Percentiles rank a stretch among this genome's conserved stretches.
Conservation (phyloP, 1,140 invertebrate genomes). For the Dryas iulia region DNA sequence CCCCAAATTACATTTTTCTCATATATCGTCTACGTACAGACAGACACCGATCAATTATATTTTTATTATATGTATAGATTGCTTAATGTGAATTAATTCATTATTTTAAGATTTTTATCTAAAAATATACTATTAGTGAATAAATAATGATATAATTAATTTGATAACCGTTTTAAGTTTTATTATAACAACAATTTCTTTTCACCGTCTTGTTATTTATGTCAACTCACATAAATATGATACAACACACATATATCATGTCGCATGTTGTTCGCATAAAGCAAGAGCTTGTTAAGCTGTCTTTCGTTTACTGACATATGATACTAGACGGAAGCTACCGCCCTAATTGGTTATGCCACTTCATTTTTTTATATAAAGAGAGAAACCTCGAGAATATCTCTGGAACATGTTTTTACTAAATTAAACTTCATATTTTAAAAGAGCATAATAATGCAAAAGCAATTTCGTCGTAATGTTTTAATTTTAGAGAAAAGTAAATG, state of each 20-base stretch:
- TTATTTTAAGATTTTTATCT: too few relatives aligned
- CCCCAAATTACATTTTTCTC: too few relatives aligned
- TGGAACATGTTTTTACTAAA: not conserved
- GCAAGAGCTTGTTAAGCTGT: slow-evolving; percentile 10
- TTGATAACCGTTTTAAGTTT: too few relatives aligned
- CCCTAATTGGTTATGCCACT: slow-evolving; percentile 9
- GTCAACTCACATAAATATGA: not conserved
- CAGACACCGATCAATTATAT: too few relatives aligned
- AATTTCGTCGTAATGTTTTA: not conserved
- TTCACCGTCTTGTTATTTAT: too few relatives aligned
- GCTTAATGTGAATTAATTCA: too few relatives aligned
- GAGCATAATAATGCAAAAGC: not conserved
- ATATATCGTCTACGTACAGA: too few relatives aligned
- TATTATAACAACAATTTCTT: too few relatives aligned
- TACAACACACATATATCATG: not conserved
- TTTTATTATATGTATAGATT: too few relatives aligned
- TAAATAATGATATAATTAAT: too few relatives aligned
- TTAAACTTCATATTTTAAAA: not conserved
- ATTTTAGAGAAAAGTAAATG: too few relatives aligned
- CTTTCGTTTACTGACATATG: slow-evolving; percentile 9
- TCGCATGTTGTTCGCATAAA: not conserved
- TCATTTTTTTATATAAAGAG: slow-evolving; percentile 9
- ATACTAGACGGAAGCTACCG: slow-evolving; percentile 10
- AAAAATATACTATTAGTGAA: too few relatives aligned
- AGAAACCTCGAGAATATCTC: not conserved